Evolutionary conservation across 2,888 invertebrate species (phyloP), one percentile per base, ranked within the genome.

Genomic region (Allophyes oxyacanthae): DNA sequence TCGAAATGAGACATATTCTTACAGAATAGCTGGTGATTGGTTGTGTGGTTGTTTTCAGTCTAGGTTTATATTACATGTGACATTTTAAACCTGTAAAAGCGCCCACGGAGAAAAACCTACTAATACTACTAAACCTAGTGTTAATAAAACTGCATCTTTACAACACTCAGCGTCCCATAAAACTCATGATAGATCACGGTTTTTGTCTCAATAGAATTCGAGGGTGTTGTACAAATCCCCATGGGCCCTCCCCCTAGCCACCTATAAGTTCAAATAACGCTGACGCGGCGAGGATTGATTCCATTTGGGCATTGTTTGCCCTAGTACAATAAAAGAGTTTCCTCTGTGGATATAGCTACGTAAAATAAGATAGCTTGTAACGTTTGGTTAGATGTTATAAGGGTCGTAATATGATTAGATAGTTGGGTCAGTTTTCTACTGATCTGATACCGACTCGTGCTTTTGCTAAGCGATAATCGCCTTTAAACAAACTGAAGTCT

Each of bases 181-280:
- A 57, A 41, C 41, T 51, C 37, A 62, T 68, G 51, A 63, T 57
- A 62, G 46, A 63, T 49, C 48, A 56, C 56, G 49, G 45, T 57
- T 52, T 52, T 32, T 63, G 49, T 41, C 14, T 42, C 41, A 62
- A 57, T 51, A 38, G 44, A 68, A 52, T 49, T 36, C 51, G 36
- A 51, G 57, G 63, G 46, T 66, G 62, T 43, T 51, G 44, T 55
- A 30, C 50, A 46, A 36, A 44, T 51, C 63, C 55, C 36, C 46
- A 43, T 46, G 38, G 41, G 26, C 33, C 41, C 30, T 6, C 10
- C 59, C 65, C 46, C 46, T 13, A 36, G 48, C 36, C 38, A 50
- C 57, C 69, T 62, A 68, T 62, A 66, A 52, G 51, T 68, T 57
- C 63, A 62, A 66, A 68, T 68, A 66, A 49, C 37, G 65, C 65